Conservation (phyloP, 2,888 invertebrate genomes). For the Aethes cnicana region DNA sequence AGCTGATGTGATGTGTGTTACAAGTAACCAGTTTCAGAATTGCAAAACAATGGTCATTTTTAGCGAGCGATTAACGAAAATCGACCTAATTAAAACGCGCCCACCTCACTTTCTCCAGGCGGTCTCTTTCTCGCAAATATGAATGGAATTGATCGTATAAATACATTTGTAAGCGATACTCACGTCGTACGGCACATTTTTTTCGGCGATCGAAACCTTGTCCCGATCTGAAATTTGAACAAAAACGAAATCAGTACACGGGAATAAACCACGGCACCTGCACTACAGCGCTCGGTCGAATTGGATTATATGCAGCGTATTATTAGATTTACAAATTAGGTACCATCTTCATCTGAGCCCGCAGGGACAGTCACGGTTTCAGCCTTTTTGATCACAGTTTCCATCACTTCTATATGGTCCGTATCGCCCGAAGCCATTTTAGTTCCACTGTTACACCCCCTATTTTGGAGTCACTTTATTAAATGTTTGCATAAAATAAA, state of each 20-base stretch:
- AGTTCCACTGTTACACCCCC: slow-evolving; percentile 74
- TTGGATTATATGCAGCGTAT: slow-evolving; percentile 48
- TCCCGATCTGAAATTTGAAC: slow-evolving; percentile 80
- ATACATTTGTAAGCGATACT: slow-evolving; percentile 60
- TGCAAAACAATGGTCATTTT: slow-evolving; percentile 32
- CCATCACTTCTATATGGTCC: slow-evolving; percentile 90
- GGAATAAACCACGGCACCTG: slow-evolving; percentile 34
- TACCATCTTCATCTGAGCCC: slow-evolving; percentile 84
- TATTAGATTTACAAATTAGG: slow-evolving; percentile 60
- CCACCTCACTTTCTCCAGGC: slow-evolving; percentile 46
- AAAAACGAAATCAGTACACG: slow-evolving; percentile 49
- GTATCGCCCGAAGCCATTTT: slow-evolving; percentile 93
- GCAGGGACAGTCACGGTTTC: slow-evolving; percentile 82
- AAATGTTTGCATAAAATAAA: slow-evolving; percentile 63
- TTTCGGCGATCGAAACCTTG: slow-evolving; percentile 83
- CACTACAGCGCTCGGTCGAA: slow-evolving; percentile 40
- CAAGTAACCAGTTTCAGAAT: not conserved
- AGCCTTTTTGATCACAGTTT: slow-evolving; percentile 84
- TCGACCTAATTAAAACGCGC: slow-evolving; percentile 36
- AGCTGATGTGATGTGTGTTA: too few relatives aligned
- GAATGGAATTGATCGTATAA: slow-evolving; percentile 50
- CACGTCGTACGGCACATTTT: slow-evolving; percentile 84
- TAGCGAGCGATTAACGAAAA: slow-evolving; percentile 43
- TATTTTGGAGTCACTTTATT: slow-evolving; percentile 67
- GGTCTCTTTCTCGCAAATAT: slow-evolving; percentile 38